A percentile compares a stretch with the other conserved stretches of the same genome.
Conservation (phyloP, 2,888 invertebrate species). For the Hirudinaria manillensis region DNA sequence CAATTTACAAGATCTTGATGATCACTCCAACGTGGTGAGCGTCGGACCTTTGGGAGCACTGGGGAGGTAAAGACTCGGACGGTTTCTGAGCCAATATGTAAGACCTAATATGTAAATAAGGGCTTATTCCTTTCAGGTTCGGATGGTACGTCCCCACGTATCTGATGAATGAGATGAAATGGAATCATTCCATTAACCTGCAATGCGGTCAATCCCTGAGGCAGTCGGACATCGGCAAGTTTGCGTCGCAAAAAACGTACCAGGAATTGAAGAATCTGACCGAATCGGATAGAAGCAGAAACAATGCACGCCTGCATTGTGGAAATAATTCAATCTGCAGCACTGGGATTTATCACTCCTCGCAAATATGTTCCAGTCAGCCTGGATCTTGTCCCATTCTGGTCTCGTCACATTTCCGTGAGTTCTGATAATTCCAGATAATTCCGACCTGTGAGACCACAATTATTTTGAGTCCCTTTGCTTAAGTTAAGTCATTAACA, state of each 20-base stretch:
- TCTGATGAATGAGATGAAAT: conserved; percentile 8
- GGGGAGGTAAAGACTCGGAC: background rate
- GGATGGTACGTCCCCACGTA: conserved; percentile 27
- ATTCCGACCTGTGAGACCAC: too few relatives aligned
- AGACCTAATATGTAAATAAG: background rate
- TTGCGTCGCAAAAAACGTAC: background rate
- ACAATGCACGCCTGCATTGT: background rate
- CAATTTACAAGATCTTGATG: background rate
- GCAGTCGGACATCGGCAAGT: background rate
- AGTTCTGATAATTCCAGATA: background rate
- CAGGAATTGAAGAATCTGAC: background rate
- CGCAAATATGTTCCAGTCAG: background rate
- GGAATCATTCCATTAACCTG: background rate
- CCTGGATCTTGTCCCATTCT: conserved; percentile 6
- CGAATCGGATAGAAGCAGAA: background rate
- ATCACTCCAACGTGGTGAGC: background rate
- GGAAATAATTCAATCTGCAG: background rate
- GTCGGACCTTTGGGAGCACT: conserved; percentile 6
- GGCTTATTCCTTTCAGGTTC: conserved; percentile 23
- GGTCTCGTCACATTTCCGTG: background rate
- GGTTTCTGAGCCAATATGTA: too few relatives aligned
- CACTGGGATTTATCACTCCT: background rate
- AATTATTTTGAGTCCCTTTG: too few relatives aligned
- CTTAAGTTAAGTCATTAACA: too few relatives aligned
- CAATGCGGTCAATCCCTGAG: conserved; percentile 6